Conservation (phyloP, 2,113 vertebrate species). For the Platichthys stellatus region DNA sequence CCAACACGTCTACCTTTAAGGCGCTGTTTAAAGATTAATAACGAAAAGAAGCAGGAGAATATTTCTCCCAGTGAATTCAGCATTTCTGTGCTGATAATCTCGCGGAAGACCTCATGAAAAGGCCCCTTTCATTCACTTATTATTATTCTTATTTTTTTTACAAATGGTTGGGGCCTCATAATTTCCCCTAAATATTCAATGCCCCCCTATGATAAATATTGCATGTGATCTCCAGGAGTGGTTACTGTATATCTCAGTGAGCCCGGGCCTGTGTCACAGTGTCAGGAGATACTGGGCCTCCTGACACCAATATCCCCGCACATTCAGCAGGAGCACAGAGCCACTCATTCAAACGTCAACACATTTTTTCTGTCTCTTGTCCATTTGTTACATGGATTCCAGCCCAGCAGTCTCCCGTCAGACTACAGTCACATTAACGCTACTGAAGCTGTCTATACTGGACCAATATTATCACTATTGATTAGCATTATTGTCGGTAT, state of each 20-base stretch:
- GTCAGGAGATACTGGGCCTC: conserved; percentile 65
- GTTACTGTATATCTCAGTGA: neutral
- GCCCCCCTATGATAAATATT: neutral
- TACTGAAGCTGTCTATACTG: neutral
- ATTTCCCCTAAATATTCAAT: no score
- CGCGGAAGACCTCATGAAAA: neutral
- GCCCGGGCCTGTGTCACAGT: conserved; percentile 55
- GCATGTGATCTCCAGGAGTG: no score
- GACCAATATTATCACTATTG: neutral
- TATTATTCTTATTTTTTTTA: neutral
- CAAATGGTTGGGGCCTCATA: no score
- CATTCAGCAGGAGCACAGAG: conserved; percentile 68
- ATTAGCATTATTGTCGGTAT: no score
- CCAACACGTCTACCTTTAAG: conserved; percentile 55
- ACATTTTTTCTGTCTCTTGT: conserved; percentile 41
- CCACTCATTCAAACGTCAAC: conserved; percentile 70
- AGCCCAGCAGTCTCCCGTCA: conserved; percentile 12
- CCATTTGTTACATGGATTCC: conserved; percentile 32
- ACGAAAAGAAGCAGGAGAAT: neutral
- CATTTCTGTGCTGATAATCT: neutral
- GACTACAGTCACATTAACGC: neutral
- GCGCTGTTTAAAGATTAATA: conserved; percentile 57
- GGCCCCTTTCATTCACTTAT: neutral
- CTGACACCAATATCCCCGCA: conserved; percentile 81
- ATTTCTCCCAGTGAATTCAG: neutral